These are phyloP conservation scores for Drosophila tsacasi DNA, from an alignment of 1,140 invertebrate species.

Conservation along the genomic window DNA sequence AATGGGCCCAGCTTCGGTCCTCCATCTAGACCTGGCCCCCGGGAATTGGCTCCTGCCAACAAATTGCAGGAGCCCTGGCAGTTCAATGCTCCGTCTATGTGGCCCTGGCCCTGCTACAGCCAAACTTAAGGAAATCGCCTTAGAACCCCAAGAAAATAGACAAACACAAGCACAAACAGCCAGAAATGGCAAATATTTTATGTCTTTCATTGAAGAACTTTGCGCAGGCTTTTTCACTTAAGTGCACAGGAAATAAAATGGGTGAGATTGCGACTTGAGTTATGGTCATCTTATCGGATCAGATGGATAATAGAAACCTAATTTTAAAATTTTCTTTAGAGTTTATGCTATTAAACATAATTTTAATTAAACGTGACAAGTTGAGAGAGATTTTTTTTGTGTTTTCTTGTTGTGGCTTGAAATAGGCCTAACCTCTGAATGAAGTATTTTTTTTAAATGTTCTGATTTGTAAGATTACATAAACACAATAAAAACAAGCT, in stretches of 20 bases:
- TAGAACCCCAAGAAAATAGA: constrained; percentile 29
- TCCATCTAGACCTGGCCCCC: constrained; percentile 9
- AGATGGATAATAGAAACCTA: neutral
- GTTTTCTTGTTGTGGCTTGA: no score
- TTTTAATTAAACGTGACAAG: neutral
- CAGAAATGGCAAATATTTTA: constrained; percentile 59
- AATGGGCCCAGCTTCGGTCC: constrained; percentile 32
- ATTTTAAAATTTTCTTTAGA: neutral
- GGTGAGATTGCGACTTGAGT: neutral
- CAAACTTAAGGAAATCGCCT: constrained; percentile 77
- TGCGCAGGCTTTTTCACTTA: constrained; percentile 56
- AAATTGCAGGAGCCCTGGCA: constrained; percentile 47
- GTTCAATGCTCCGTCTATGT: constrained; percentile 69
- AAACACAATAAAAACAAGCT: no score
- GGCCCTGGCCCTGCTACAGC: constrained; percentile 35
- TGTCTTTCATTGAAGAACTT: constrained; percentile 66
- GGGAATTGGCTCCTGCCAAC: constrained; percentile 63
- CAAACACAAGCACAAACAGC: constrained; percentile 36
- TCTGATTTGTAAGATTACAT: no score
- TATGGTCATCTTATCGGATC: constrained; percentile 3
- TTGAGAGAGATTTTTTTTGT: accelerated
- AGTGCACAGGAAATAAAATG: constrained; percentile 16
- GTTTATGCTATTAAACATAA: neutral
- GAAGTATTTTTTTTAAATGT: no score
- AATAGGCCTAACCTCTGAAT: no score